A percentile compares a stretch with the other conserved stretches of the same genome.
Conservation (phyloP, 1,140 invertebrate genomes). For the Drosophila lacteicornis region DNA sequence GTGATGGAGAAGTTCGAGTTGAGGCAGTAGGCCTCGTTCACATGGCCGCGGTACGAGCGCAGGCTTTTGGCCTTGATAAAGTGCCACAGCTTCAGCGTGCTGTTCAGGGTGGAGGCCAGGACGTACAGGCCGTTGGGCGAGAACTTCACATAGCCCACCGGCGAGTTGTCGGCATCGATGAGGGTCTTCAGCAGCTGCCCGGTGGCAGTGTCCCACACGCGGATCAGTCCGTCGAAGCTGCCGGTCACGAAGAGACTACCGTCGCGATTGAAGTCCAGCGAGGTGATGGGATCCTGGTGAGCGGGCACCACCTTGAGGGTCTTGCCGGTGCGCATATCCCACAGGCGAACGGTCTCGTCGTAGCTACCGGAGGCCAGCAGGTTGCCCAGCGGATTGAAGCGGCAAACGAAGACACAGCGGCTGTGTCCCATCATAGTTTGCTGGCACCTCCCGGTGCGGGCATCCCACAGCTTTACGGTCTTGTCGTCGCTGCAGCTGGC, state of each 20-base stretch:
- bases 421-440: constrained; percentile 28
- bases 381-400: constrained; percentile 54
- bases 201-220: constrained; percentile 58
- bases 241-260: constrained; percentile 59
- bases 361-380: constrained; percentile 54
- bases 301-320: constrained; percentile 40
- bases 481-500: constrained; percentile 62
- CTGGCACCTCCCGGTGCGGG: constrained; percentile 7
- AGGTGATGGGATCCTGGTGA: constrained; percentile 57
- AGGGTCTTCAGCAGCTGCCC: constrained; percentile 54
- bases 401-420: constrained; percentile 49
- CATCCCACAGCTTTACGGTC: constrained; percentile 48
- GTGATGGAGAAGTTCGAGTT: constrained; percentile 63
- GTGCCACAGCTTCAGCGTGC: constrained; percentile 62
- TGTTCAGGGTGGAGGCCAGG: constrained; percentile 55
- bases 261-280: constrained; percentile 59
- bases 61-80: constrained; percentile 62
- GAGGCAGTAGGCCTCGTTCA: constrained; percentile 55
- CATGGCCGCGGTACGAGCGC: constrained; percentile 59
- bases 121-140: constrained; percentile 66
- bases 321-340: constrained; percentile 57
- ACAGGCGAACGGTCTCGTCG: constrained; percentile 53
- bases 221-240: constrained; percentile 64
- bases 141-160: constrained; percentile 64
- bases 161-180: constrained; percentile 56